These are phyloP conservation scores for Pardalotus punctatus DNA, from an alignment of 2,113 vertebrate species.

Conservation along the genomic window DNA sequence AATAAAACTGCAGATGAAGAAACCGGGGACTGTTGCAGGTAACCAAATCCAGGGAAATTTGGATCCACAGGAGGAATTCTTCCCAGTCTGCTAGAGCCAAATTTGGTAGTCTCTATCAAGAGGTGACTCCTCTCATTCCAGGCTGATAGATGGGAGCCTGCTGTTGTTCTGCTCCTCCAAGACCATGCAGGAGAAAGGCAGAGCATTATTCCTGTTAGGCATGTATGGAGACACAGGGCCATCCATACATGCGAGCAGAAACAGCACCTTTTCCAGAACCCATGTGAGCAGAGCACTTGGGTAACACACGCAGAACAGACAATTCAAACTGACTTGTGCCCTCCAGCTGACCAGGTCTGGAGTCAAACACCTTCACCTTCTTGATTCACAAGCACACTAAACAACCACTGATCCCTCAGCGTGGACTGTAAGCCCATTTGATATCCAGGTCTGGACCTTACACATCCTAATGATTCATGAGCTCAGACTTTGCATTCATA, in stretches of 20 bases:
- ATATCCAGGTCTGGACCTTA: background rate
- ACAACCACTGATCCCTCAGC: background rate
- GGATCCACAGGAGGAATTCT: background rate
- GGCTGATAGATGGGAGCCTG: background rate
- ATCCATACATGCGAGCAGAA: background rate
- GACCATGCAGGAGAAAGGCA: background rate
- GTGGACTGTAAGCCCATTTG: background rate
- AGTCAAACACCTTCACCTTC: background rate
- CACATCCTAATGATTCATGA: background rate
- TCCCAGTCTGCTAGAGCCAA: background rate
- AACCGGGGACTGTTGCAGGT: background rate
- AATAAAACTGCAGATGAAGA: background rate
- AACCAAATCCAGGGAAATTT: background rate
- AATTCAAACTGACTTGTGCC: rapidly evolving
- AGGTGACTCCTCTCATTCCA: background rate
- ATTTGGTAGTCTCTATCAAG: background rate
- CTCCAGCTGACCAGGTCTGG: background rate
- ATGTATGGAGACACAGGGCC: background rate
- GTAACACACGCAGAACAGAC: background rate
- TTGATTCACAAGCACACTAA: background rate
- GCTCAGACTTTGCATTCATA: background rate
- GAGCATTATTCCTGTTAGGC: background rate
- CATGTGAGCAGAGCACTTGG: background rate
- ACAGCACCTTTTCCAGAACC: background rate
- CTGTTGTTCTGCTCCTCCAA: background rate